Base-by-base conservation (phyloP, 2,888 invertebrate species). In the Melanophora roralis region DNA sequence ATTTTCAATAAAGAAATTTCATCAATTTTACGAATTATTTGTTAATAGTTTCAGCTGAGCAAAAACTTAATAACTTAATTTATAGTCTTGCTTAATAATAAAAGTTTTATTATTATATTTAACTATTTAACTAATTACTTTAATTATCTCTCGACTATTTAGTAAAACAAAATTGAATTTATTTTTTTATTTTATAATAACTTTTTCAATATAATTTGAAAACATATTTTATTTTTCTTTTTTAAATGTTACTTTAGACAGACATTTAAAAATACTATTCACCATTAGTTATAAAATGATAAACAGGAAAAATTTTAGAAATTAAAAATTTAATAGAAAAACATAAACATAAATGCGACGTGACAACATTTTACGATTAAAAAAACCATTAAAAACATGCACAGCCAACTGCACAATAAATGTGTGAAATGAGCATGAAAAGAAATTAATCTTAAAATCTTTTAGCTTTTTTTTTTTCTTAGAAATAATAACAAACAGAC, bases 361-460 rank as follows among this genome's bases (percentile, higher is more conserved):
- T 69, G 47, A 59, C 47, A 59, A 40, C 49, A 43, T 34, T 45
- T 32, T 51, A 60, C 16, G 36, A 40, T 21, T 49, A 40, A 49
- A 51, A n/a, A 51, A 60, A 32, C 40, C 47, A 51, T 40, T 27
- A 19, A 36, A 71, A 60, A 34, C 12, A 34, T 16, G 9, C 19
- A 68, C 34, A 43, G 40, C 43, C 55, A 71, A 51, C n/a, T 55
- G 11, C 19, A 57, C 27, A 69, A 59, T 57, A 19, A 65, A 14
- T n/a, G 12, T 12, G 21, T 1, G 1, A 53, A 43, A 71, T 51
- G 51, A 60, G 49, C 60, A 60, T 43, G 19, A 59, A 43, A 43
- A 60, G 40, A 60, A 60, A 71, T 71, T 71, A 43, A 51, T 71
- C 49, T 34, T 60, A 43, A 60, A 60, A 71, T 60, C 60, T 43